Base-by-base conservation (phyloP, 2,888 invertebrate species). In the Orthosia incerta region DNA sequence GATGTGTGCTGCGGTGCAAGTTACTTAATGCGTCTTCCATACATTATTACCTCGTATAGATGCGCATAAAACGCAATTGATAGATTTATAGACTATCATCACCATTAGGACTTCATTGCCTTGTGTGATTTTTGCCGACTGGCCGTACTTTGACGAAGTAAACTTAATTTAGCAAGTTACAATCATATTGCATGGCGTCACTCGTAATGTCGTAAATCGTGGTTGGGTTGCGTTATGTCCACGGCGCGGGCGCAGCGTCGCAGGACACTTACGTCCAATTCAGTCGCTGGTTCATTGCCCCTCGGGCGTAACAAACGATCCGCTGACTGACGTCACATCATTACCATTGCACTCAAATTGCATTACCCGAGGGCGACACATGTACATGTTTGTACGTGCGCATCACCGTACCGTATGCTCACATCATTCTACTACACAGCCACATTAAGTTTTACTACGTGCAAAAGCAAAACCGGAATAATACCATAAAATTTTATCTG, bases 241-340 rank as follows among this genome's bases (percentile, higher is more conserved):
- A 91, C 88, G 88, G 82, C 85, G 80, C 85, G 88, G 87, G 80
- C 86, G 79, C 86, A 75, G 75, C 90, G 91, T 91, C 91, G 93
- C 94, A 93, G 94, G 94, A 95, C 94, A 94, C 93, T 94, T 94
- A 91, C 91, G 93, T 93, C 94, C 95, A 95, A 95, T 95, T 95
- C 94, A 93, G 91, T 88, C 90, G 89, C 83, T 90, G 94, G 95
- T 94, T 95, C 95, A 94, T 92, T 94, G 95, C 91, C 95, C 94
- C 87, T 90, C 82, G 90, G 84, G 88, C 89, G 93, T 92, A 90
- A 93, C 93, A 93, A 93, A 93, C 91, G 91, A 91, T 88, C 87
- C 89, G 89, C 91, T 88, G 89, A 88, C 91, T 94, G 94, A 95
- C 95, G 94, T 95, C 94, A 95, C 90, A 84, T 88, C 89, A 91